These are phyloP conservation scores for Papilio machaon DNA, from an alignment of 1,140 invertebrate genomes.

Conservation along the genomic window DNA sequence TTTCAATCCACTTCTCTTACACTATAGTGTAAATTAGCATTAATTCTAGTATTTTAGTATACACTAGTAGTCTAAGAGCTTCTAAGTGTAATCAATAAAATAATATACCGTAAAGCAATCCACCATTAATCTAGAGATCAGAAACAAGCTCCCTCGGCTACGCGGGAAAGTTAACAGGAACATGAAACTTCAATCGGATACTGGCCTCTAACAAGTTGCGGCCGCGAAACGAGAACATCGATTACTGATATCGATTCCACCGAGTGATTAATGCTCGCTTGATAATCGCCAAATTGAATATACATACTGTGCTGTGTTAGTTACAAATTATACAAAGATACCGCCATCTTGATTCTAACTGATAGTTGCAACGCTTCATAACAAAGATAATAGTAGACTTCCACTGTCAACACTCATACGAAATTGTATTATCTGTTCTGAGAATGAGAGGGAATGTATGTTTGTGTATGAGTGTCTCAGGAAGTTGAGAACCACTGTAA, in stretches of 20 bases:
- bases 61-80: conserved; percentile 10
- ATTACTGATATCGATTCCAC: conserved; percentile 24
- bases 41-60: neutral
- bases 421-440: no score
- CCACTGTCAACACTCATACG: no score
- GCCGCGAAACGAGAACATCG: conserved; percentile 25
- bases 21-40: neutral
- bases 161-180: conserved; percentile 31
- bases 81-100: conserved; percentile 26
- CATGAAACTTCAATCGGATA: conserved; percentile 14
- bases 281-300: conserved; percentile 38
- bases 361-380: neutral
- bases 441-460: no score
- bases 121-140: conserved; percentile 36
- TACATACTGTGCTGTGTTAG: conserved; percentile 1
- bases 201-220: conserved; percentile 13
- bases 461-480: no score
- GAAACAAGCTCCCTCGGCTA: conserved; percentile 35
- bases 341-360: conserved; percentile 29
- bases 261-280: conserved; percentile 30
- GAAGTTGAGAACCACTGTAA: no score
- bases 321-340: conserved; percentile 23
- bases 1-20: neutral
- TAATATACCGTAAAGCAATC: conserved; percentile 33
- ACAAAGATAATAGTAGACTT: neutral